These are phyloP conservation scores for Geotrypetes seraphini DNA, from an alignment of 2,797 vertebrate genomes.

Conservation along the genomic window DNA sequence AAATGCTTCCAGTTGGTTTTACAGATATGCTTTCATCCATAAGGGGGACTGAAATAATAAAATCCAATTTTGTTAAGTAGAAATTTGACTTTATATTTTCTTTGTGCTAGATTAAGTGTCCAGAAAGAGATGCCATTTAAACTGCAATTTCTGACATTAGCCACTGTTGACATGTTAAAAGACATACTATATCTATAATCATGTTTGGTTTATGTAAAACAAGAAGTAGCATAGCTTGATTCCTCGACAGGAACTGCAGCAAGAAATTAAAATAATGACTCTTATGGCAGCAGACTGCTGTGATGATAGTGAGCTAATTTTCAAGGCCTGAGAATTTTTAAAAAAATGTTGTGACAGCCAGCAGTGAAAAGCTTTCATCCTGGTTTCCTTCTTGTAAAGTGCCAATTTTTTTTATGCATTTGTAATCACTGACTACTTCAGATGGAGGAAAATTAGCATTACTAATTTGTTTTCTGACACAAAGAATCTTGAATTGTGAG, in stretches of 20 bases:
- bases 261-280: slow-evolving; percentile 48
- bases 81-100: neutral
- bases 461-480: slow-evolving; percentile 32
- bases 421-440: slow-evolving; percentile 24
- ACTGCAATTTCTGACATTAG: slow-evolving; percentile 15
- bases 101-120: slow-evolving; percentile 1
- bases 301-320: slow-evolving; percentile 49
- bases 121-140: slow-evolving; percentile 2
- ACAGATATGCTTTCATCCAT: slow-evolving; percentile 2
- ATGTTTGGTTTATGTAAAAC: slow-evolving; percentile 36
- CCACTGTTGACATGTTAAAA: slow-evolving; percentile 13
- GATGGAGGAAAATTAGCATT: slow-evolving; percentile 27
- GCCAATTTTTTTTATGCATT: slow-evolving; percentile 15
- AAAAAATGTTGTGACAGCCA: slow-evolving; percentile 54
- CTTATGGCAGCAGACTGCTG: slow-evolving; percentile 34
- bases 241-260: slow-evolving; percentile 28
- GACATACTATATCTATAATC: slow-evolving; percentile 18
- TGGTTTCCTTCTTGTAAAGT: slow-evolving; percentile 24
- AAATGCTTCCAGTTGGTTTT: too few species aligned
- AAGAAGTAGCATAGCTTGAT: slow-evolving; percentile 22
- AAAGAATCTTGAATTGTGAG: slow-evolving; percentile 9
- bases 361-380: slow-evolving; percentile 43
- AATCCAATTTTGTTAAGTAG: slow-evolving; percentile 8
- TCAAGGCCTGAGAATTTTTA: slow-evolving; percentile 31
- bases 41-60: neutral